Conservation (phyloP, 2,113 vertebrate species). For the Sterna hirundo region DNA sequence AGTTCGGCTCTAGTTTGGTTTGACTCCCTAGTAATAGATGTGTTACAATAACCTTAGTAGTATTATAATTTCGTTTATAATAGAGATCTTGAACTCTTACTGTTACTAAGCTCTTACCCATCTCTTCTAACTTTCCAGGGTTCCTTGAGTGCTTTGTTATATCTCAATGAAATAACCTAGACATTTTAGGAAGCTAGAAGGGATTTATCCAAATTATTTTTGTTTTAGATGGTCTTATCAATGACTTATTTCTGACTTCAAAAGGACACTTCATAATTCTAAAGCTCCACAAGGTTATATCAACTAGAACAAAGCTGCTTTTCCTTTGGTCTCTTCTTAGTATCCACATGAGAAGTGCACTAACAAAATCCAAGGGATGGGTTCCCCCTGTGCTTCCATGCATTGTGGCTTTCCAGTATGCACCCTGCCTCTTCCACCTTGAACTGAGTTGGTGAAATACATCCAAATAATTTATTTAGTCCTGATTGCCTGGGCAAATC, state of each 20-base stretch:
- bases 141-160: background rate
- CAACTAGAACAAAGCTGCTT: constrained; percentile 5
- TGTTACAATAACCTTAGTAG: background rate
- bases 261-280: constrained; percentile 41
- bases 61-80: constrained; percentile 7
- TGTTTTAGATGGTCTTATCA: constrained; percentile 47
- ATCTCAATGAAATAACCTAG: background rate
- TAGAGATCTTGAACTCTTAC: constrained; percentile 20
- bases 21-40: background rate
- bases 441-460: background rate
- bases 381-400: background rate
- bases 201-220: background rate
- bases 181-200: background rate
- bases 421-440: background rate
- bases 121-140: constrained; percentile 1
- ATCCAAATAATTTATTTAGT: background rate
- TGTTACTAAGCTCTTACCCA: background rate
- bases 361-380: background rate
- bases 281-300: constrained; percentile 23
- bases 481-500: background rate
- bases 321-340: constrained; percentile 28
- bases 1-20: background rate
- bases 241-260: constrained; percentile 41
- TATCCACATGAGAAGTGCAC: background rate
- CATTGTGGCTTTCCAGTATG: background rate